Base-by-base conservation (phyloP, 2,797 vertebrate species). In the Saxicola maurus region DNA sequence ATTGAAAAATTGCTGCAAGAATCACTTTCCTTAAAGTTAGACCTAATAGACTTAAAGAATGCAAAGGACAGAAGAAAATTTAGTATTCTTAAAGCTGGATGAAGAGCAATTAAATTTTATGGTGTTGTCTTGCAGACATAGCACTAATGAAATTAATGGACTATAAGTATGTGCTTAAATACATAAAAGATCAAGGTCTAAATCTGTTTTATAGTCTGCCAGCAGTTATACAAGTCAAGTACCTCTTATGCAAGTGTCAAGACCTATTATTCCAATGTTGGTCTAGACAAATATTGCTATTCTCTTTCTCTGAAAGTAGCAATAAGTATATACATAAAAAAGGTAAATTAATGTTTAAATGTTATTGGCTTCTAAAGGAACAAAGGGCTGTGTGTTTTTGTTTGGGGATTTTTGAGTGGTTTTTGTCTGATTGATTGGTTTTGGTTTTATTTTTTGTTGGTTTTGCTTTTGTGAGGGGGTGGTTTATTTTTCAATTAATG, bases 401-500 rank as follows among this genome's bases (percentile, higher is more conserved):
- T 27, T 33, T 55, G 19, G 11, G 2, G 0, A 0, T 11, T 59
- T 65, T 31, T 28, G 24, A 57, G 18, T 28, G 18, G 1, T 30
- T 55, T 60, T 40, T 64, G 4, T 13, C 23, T 33, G 10, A 2
- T 33, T 65, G 35, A 17, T 49, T 56, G 1, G 8, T 38, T 40
- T 66, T 23, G 8, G 0, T n/a, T 23, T 27, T 19, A 3, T 2
- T 20, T 62, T 14, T 16, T 14, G 8, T 17, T 31, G 7, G 4
- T 28, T 66, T 45, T 17, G 2, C 9, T 33, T 46, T 67, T 45
- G 13, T 2, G 0, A 6, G 10, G 8, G 4, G 2, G 4, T 31
- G 19, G 6, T 19, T 66, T 24, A 40, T 45, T 57, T 45, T 57
- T 57, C 28, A 57, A 1, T 45, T 78, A 28, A 43, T 45, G 17